phyloP scores from a whole-genome alignment of 2,888 invertebrate species.

The Carpatolechia fugitivella region DNA sequence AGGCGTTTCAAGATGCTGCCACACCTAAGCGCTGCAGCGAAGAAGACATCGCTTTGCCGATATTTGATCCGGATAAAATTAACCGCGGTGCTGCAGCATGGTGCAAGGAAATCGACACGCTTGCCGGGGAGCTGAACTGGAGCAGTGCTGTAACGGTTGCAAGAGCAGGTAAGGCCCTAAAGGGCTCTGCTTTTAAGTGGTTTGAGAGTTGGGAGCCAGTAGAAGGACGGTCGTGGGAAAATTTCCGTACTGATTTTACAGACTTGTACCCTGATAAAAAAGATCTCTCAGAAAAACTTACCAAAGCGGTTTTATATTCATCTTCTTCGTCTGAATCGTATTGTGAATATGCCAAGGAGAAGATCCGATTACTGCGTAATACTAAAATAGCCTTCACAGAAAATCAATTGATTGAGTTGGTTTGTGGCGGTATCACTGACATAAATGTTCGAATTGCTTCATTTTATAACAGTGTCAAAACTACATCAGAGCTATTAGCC shows the following conservation, averaged over 20 bases:
- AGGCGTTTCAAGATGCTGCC: neutral
- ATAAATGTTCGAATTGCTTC: too few species aligned
- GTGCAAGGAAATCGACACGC: slow-evolving; percentile 20
- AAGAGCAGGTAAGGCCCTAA: slow-evolving; percentile 20
- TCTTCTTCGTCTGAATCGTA: too few species aligned
- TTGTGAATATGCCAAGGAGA: too few species aligned
- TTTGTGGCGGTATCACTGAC: slow-evolving; percentile 18
- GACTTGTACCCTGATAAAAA: too few species aligned
- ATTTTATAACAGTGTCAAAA: too few species aligned
- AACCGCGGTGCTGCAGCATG: slow-evolving; percentile 24
- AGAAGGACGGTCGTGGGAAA: neutral
- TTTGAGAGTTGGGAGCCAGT: slow-evolving; percentile 22
- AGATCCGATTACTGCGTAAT: slow-evolving; percentile 3
- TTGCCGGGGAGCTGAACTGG: slow-evolving; percentile 22
- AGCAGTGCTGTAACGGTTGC: slow-evolving; percentile 14
- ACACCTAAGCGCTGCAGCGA: neutral
- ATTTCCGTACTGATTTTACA: too few species aligned
- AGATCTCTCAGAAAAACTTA: too few species aligned
- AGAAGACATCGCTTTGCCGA: neutral
- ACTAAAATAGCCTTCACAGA: slow-evolving; percentile 23
- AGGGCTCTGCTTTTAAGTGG: slow-evolving; percentile 22
- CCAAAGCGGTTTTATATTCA: too few species aligned
- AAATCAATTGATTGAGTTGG: slow-evolving; percentile 19
- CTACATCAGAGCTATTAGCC: too few species aligned
- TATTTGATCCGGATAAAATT: neutral